These are phyloP conservation scores for Sturmia bella DNA, from an alignment of 2,888 invertebrate genomes.

Conservation along the genomic window DNA sequence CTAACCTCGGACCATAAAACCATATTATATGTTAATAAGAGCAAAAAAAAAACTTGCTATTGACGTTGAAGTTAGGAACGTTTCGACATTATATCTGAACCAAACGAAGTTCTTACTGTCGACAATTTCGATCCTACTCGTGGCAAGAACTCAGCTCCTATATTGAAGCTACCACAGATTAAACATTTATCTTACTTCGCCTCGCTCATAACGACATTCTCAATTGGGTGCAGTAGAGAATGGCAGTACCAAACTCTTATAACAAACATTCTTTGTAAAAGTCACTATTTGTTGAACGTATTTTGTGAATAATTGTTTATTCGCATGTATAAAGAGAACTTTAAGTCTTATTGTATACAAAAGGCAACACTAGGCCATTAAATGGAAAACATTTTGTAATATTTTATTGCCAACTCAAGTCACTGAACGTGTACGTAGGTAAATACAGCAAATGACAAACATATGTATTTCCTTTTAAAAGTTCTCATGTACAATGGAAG, in stretches of 20 bases:
- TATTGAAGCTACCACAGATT: no score
- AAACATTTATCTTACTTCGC: no score
- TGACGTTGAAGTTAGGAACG: no score
- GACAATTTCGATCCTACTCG: no score
- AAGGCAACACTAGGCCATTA: constrained; percentile 40
- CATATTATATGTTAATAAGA: no score
- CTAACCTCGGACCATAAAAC: no score
- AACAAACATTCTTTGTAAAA: constrained; percentile 26
- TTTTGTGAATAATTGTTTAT: constrained; percentile 5
- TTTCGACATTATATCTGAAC: no score
- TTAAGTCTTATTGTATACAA: constrained; percentile 33
- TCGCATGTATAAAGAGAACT: neutral
- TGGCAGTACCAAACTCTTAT: neutral
- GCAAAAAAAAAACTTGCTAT: no score
- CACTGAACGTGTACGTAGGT: constrained; percentile 18
- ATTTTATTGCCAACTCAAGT: constrained; percentile 49
- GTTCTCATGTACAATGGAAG: constrained; percentile 35
- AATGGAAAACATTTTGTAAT: constrained; percentile 54
- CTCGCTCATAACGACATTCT: no score
- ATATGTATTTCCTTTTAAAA: neutral
- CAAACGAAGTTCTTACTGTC: no score
- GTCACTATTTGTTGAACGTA: neutral
- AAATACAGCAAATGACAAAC: neutral
- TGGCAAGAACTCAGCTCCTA: no score
- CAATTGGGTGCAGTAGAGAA: no score